These are phyloP conservation scores for human (Homo sapiens) DNA, from an alignment of 2,113 vertebrate genomes.

Conservation along the genomic window GRCh38 chr2:59961001-59961500, in stretches of 20 bases:
- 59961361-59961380: slow-evolving; percentile 95
- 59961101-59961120: background rate
- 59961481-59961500: slow-evolving; percentile 98
- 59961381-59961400: slow-evolving; percentile 99
- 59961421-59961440: slow-evolving; percentile 97
- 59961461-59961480: slow-evolving; percentile 97
- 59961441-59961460: slow-evolving; percentile 99
- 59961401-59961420: slow-evolving; percentile 98
- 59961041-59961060: background rate
- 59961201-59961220: slow-evolving; percentile 70
- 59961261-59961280: slow-evolving; percentile 76
- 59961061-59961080: background rate
- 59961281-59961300: slow-evolving; percentile 82
- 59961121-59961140: background rate
- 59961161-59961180: slow-evolving; percentile 4
- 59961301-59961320: slow-evolving; percentile 86
- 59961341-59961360: slow-evolving; percentile 93
- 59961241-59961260: slow-evolving; percentile 79
- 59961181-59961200: slow-evolving; percentile 60
- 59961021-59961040: background rate
- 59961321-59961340: slow-evolving; percentile 85
- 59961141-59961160: slow-evolving; percentile 67
- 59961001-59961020: background rate
- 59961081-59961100: background rate
- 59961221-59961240: slow-evolving; percentile 42